Conservation (phyloP, 2,113 vertebrate genomes). For the Peromyscus maniculatus region DNA sequence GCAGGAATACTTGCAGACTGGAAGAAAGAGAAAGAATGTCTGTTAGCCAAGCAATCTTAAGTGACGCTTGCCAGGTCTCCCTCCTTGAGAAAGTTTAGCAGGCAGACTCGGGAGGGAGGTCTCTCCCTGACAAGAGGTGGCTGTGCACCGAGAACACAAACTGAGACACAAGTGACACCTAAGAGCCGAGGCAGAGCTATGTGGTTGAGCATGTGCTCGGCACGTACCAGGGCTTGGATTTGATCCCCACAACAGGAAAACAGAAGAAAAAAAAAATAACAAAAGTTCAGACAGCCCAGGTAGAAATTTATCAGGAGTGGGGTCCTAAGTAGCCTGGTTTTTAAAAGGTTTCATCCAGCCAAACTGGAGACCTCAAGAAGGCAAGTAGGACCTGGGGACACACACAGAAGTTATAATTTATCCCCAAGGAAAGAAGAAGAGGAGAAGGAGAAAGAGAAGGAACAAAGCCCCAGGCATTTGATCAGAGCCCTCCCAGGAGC, state of each 20-base stretch:
- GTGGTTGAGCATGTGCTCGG: neutral
- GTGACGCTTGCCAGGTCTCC: neutral
- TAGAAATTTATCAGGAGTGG: neutral
- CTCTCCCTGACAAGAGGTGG: neutral
- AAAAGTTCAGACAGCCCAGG: neutral
- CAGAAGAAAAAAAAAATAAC: too few species aligned
- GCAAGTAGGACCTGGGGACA: neutral
- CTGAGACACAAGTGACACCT: too few species aligned
- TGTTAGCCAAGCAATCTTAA: neutral
- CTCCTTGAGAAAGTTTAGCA: neutral
- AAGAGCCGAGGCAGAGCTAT: neutral
- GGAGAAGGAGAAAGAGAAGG: neutral
- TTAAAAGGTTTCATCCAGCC: neutral
- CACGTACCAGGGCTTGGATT: neutral
- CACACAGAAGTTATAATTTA: neutral
- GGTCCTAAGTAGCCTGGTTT: neutral
- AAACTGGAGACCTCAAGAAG: neutral
- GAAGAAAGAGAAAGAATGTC: conserved; percentile 68
- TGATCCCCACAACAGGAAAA: neutral
- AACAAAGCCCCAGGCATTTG: neutral
- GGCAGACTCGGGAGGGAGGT: neutral
- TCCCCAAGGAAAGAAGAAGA: neutral
- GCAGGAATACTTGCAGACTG: conserved; percentile 88
- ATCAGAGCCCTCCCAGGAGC: neutral
- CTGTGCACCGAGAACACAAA: fast-evolving